Conservation (phyloP, 2,888 invertebrate species). For the Brachyptera putata region DNA sequence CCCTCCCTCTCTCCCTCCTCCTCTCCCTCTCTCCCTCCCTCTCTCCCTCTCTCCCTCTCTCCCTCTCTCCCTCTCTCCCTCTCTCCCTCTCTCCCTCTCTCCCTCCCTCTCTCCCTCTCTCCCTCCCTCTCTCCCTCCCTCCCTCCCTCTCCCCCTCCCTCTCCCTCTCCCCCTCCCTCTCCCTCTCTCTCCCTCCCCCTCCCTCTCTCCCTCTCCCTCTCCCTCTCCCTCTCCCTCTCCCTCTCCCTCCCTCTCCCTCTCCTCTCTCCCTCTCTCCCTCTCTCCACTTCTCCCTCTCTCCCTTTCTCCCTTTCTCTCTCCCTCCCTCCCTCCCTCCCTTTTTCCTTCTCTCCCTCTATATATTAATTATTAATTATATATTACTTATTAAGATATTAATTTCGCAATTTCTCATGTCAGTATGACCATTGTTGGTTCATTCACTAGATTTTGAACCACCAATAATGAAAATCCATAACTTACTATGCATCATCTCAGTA, state of each 20-base stretch:
- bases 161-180: neutral
- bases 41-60: no score
- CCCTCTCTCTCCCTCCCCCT: neutral
- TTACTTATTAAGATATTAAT: no score
- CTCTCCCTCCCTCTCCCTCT: constrained; percentile 23
- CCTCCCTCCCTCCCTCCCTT: neutral
- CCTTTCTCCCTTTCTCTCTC: neutral
- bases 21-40: no score
- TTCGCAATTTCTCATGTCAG: no score
- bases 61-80: no score
- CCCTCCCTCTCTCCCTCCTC: no score
- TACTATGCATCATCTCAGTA: no score
- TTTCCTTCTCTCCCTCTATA: constrained; percentile 15
- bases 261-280: constrained; percentile 16
- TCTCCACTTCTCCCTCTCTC: no score
- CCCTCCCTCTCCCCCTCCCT: neutral
- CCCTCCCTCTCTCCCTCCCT: neutral
- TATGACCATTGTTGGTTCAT: no score
- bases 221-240: constrained; percentile 26
- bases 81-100: no score
- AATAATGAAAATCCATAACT: no score
- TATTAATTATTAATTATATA: neutral
- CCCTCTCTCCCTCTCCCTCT: neutral
- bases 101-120: neutral
- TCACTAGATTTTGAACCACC: no score